Conservation (phyloP, 2,113 vertebrate genomes). For the Puffinus mauretanicus region DNA sequence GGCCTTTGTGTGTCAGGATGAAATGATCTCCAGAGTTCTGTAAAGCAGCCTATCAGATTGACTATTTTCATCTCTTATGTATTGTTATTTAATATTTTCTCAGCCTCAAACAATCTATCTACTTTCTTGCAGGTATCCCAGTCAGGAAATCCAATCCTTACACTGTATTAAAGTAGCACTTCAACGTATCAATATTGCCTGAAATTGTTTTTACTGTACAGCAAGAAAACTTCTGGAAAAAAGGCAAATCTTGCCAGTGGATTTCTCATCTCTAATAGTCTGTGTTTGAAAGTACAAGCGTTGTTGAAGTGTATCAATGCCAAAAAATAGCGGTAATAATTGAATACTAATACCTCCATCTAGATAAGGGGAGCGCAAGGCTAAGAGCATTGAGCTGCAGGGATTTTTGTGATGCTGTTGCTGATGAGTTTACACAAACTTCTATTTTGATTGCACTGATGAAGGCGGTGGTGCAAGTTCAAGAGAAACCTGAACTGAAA, state of each 20-base stretch:
- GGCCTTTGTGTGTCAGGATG: fast-evolving
- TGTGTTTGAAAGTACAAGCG: background rate
- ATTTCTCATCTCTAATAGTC: background rate
- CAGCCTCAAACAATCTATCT: background rate
- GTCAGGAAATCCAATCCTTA: background rate
- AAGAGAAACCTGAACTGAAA: background rate
- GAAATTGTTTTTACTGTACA: background rate
- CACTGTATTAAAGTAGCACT: background rate
- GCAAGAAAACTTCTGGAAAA: background rate
- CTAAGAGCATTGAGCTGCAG: background rate
- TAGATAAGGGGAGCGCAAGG: background rate
- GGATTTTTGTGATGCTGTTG: background rate
- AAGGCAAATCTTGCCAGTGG: background rate
- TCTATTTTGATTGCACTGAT: background rate
- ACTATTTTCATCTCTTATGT: background rate
- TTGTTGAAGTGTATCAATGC: background rate
- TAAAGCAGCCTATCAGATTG: background rate
- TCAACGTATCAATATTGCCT: background rate
- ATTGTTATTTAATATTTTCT: background rate
- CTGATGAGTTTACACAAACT: background rate
- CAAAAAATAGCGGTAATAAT: background rate
- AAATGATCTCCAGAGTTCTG: background rate
- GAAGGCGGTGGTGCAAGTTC: background rate
- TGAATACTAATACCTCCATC: background rate
- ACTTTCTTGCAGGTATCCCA: background rate